Conservation (phyloP, 2,888 invertebrate genomes). For the Drosophila kuntzei region DNA sequence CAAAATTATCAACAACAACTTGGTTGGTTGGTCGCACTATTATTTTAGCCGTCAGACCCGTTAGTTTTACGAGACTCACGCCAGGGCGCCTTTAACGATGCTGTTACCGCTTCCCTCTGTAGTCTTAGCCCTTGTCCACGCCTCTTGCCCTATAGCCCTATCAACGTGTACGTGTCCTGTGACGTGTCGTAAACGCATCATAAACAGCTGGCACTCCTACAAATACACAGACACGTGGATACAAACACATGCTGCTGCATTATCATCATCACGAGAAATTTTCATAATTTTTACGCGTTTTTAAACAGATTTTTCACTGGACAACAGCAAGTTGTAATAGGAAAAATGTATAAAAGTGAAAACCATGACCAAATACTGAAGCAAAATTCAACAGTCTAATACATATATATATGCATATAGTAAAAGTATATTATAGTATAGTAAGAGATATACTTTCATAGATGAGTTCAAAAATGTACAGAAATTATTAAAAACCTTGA, state of each 20-base stretch:
- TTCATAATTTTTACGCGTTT: conserved; percentile 30
- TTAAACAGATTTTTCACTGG: conserved; percentile 29
- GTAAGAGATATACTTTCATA: neutral
- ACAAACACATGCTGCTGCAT: conserved; percentile 31
- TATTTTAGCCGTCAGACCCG: conserved; percentile 44
- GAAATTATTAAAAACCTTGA: neutral
- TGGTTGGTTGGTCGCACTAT: conserved; percentile 34
- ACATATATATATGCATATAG: neutral
- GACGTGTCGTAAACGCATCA: conserved; percentile 75
- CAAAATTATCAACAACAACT: conserved; percentile 28
- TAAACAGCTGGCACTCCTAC: conserved; percentile 60
- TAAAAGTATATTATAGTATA: too few species aligned
- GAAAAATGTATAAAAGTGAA: neutral
- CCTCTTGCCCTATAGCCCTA: neutral
- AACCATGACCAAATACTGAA: too few species aligned
- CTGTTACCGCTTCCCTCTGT: conserved; percentile 7
- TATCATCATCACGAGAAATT: conserved; percentile 31
- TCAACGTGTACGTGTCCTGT: conserved; percentile 59
- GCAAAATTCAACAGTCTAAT: neutral
- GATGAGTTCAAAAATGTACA: neutral
- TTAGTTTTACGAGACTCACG: conserved; percentile 61
- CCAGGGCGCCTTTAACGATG: conserved; percentile 59
- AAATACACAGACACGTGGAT: neutral
- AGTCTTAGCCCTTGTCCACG: neutral
- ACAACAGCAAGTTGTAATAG: conserved; percentile 4